These are phyloP conservation scores for Psylliodes chrysocephalus DNA, from an alignment of 2,888 invertebrate genomes.

Conservation along the genomic window DNA sequence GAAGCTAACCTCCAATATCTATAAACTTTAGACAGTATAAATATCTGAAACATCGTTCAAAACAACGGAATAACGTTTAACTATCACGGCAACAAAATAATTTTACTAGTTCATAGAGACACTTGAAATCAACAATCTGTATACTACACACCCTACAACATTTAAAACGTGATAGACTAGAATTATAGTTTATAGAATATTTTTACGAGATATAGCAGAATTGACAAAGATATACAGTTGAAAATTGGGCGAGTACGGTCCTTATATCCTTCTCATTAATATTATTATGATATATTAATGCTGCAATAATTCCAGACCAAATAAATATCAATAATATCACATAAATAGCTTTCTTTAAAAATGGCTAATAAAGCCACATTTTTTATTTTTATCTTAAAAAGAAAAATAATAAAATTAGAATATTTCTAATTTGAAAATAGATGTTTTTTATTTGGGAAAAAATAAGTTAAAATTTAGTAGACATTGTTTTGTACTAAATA, in stretches of 20 bases:
- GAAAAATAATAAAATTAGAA: no score
- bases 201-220: conserved; percentile 47
- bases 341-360: no score
- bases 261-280: no score
- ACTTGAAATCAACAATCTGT: conserved; percentile 38
- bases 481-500: no score
- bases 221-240: conserved; percentile 47
- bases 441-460: no score
- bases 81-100: conserved; percentile 12
- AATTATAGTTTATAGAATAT: conserved; percentile 45
- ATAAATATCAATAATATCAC: no score
- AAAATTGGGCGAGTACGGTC: conserved; percentile 16
- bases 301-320: no score
- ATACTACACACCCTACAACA: conserved; percentile 48
- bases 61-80: conserved; percentile 16
- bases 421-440: no score
- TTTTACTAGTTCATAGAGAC: conserved; percentile 37
- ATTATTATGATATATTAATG: no score
- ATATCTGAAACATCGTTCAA: conserved; percentile 12
- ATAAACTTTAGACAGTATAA: conserved; percentile 9
- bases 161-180: conserved; percentile 54
- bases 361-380: no score
- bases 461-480: no score
- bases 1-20: conserved; percentile 1
- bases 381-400: no score